A percentile compares a stretch with the other conserved stretches of the same genome.
Evolutionary conservation across 2,113 vertebrate species (phyloP).

Genomic region (Leptosomus discolor): DNA sequence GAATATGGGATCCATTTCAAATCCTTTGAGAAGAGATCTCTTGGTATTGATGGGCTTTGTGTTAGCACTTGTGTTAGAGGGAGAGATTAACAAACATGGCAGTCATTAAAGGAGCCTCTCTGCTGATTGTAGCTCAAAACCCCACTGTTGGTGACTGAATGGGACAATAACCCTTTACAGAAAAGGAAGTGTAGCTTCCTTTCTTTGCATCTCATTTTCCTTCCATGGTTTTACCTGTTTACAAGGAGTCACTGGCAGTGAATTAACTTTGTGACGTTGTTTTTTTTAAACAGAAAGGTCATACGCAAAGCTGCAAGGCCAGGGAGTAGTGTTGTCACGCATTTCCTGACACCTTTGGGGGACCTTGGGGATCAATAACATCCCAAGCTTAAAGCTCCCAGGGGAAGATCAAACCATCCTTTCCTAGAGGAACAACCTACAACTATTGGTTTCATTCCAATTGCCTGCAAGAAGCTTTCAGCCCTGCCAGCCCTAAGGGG

Average conservation of each 20-base stretch:
- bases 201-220: neutral
- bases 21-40: neutral
- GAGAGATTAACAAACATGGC: neutral
- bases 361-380: neutral
- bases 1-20: neutral
- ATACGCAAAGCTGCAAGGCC: neutral
- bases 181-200: neutral
- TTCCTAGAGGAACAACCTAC: neutral
- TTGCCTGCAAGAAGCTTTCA: neutral
- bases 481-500: neutral
- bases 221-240: neutral
- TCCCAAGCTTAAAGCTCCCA: neutral
- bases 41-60: neutral
- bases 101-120: neutral
- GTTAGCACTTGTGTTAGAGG: neutral
- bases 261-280: neutral
- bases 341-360: neutral
- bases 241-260: neutral
- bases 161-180: neutral
- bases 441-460: neutral
- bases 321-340: accelerated
- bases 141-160: neutral
- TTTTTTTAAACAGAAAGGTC: neutral
- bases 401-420: neutral
- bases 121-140: neutral